Conservation (phyloP, 2,888 invertebrate genomes). For the Carpatolechia fugitivella region DNA sequence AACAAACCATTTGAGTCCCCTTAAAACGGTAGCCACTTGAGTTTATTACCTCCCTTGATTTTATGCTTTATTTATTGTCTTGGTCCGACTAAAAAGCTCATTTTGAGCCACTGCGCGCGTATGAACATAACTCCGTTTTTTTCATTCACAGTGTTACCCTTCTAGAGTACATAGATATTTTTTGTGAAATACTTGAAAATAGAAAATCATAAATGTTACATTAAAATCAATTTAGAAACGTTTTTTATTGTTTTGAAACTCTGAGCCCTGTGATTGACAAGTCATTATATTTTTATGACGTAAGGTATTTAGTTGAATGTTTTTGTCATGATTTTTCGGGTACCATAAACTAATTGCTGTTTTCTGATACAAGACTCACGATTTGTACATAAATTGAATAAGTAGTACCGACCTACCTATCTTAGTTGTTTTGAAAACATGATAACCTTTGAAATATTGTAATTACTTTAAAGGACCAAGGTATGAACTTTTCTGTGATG, state of each 20-base stretch:
- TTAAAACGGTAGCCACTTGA: constrained; percentile 65
- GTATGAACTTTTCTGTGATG: too few species aligned
- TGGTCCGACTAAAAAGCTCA: constrained; percentile 31
- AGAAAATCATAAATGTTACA: too few species aligned
- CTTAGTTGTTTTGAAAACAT: too few species aligned
- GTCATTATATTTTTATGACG: not conserved
- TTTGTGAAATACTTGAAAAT: too few species aligned
- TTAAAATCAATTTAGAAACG: too few species aligned
- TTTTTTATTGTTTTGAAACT: not conserved
- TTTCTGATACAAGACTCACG: constrained; percentile 27
- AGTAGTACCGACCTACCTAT: too few species aligned
- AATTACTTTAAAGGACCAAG: not conserved
- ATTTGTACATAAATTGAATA: constrained; percentile 18
- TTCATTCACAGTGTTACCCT: too few species aligned
- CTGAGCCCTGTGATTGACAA: not conserved
- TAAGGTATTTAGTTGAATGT: not conserved
- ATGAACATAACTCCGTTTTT: not conserved
- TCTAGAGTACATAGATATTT: too few species aligned
- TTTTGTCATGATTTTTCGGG: constrained; percentile 24
- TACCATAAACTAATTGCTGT: constrained; percentile 28
- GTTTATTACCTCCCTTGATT: constrained; percentile 57
- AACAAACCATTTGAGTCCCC: constrained; percentile 74
- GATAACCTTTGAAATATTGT: constrained; percentile 5
- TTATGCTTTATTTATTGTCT: constrained; percentile 62
- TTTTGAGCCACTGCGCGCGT: constrained; percentile 31